Evolutionary conservation across 2,888 invertebrate genomes (phyloP).

Genomic region (Pterostichus madidus): DNA sequence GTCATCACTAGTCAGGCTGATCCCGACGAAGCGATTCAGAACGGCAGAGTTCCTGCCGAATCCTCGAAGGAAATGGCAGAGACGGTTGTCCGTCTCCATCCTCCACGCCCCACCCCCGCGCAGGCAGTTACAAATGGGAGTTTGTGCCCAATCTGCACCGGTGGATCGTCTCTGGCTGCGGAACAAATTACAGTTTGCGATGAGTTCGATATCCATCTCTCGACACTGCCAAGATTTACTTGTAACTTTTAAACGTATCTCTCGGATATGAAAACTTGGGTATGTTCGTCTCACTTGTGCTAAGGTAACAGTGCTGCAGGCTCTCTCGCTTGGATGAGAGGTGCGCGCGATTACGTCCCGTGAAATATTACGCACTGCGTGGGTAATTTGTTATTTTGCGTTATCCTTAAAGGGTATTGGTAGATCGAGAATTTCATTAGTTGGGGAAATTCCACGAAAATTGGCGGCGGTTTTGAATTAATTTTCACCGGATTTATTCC

Average conservation of each 20-base stretch:
- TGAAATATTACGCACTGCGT: slow-evolving; percentile 65
- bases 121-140: slow-evolving; percentile 62
- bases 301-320: neutral
- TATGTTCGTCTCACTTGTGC: slow-evolving; percentile 4
- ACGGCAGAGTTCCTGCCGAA: slow-evolving; percentile 30
- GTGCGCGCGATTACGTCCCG: slow-evolving; percentile 10
- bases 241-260: slow-evolving; percentile 66
- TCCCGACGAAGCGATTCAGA: slow-evolving; percentile 8
- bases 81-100: slow-evolving; percentile 43
- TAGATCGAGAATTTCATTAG: slow-evolving; percentile 55
- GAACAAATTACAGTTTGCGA: slow-evolving; percentile 67
- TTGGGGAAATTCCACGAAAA: slow-evolving; percentile 36
- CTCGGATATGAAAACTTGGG: slow-evolving; percentile 59
- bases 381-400: slow-evolving; percentile 64
- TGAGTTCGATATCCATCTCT: slow-evolving; percentile 67
- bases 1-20: slow-evolving; percentile 29
- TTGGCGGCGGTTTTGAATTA: slow-evolving; percentile 52
- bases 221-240: slow-evolving; percentile 65
- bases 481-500: slow-evolving; percentile 1
- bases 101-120: slow-evolving; percentile 1
- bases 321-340: neutral
- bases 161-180: slow-evolving; percentile 49
- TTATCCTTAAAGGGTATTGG: slow-evolving; percentile 57
- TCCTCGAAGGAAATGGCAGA: slow-evolving; percentile 57
- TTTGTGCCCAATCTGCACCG: slow-evolving; percentile 66